Evolutionary conservation across 2,797 vertebrate genomes (phyloP).

Genomic region (Peromyscus eremicus): DNA sequence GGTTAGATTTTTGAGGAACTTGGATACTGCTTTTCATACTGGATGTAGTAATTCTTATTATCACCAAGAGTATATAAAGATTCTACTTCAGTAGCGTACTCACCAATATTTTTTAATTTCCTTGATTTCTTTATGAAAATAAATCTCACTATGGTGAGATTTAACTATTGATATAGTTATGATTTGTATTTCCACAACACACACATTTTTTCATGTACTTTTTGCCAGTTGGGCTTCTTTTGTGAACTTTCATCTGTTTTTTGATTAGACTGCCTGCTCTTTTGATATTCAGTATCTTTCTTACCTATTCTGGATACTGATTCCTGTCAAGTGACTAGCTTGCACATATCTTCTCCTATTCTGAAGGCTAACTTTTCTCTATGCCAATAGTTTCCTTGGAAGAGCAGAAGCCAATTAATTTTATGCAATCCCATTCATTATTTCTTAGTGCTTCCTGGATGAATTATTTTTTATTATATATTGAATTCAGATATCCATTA

Average conservation of each 20-base stretch:
- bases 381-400: neutral
- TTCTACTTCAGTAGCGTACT: neutral
- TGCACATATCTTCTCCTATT: neutral
- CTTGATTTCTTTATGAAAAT: neutral
- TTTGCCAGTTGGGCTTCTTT: neutral
- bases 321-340: no score
- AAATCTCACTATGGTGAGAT: neutral
- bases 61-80: neutral
- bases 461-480: neutral
- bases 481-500: neutral
- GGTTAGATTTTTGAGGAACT: neutral
- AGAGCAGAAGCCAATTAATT: neutral
- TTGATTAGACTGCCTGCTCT: neutral
- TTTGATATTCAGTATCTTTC: neutral
- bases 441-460: neutral
- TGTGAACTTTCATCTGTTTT: neutral
- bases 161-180: neutral
- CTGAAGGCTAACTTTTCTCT: neutral
- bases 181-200: neutral
- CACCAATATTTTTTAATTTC: neutral
- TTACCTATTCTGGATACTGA: neutral
- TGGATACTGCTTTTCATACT: neutral
- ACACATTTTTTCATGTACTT: neutral
- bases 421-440: neutral
- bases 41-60: neutral